A percentile compares a stretch with the other conserved stretches of the same genome.
Evolutionary conservation across 2,888 invertebrate genomes (phyloP).

Genomic region (Mylabris sibirica): DNA sequence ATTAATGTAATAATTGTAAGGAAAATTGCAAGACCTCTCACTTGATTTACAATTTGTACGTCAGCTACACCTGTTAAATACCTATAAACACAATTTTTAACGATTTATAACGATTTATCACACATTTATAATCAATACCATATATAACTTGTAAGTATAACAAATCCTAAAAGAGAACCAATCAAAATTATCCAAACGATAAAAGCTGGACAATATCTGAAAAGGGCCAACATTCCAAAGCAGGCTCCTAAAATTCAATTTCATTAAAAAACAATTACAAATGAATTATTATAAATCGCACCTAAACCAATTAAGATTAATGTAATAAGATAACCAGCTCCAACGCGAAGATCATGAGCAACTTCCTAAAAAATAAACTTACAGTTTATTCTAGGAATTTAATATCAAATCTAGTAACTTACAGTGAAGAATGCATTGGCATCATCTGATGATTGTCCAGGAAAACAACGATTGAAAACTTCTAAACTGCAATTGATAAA

Average conservation of each 20-base stretch:
- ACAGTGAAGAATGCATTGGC: not conserved
- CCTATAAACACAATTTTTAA: not conserved
- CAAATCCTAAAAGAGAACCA: slow-evolving; percentile 61
- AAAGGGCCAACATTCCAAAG: slow-evolving; percentile 63
- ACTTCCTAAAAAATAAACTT: not conserved
- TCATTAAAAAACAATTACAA: too few relatives aligned
- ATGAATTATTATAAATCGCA: too few relatives aligned
- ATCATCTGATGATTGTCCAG: not conserved
- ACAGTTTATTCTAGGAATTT: not conserved
- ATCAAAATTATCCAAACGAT: slow-evolving; percentile 68
- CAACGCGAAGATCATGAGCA: not conserved
- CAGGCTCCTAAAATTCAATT: slow-evolving; percentile 60
- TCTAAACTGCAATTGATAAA: not conserved
- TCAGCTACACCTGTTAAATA: not conserved
- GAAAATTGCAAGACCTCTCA: slow-evolving; percentile 26
- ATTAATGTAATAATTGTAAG: slow-evolving; percentile 36
- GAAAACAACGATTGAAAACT: slow-evolving; percentile 9
- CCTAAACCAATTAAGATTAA: slow-evolving; percentile 53
- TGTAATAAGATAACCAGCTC: not conserved
- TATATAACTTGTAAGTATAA: slow-evolving; percentile 65
- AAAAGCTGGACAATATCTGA: slow-evolving; percentile 65
- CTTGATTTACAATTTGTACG: not conserved
- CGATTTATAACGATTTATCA: not conserved
- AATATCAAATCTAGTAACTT: not conserved
- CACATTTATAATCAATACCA: slow-evolving; percentile 61